A percentile compares a stretch with the other conserved stretches of the same genome.
Conservation (phyloP, 2,888 invertebrate species). For the Dynastes grantii region DNA sequence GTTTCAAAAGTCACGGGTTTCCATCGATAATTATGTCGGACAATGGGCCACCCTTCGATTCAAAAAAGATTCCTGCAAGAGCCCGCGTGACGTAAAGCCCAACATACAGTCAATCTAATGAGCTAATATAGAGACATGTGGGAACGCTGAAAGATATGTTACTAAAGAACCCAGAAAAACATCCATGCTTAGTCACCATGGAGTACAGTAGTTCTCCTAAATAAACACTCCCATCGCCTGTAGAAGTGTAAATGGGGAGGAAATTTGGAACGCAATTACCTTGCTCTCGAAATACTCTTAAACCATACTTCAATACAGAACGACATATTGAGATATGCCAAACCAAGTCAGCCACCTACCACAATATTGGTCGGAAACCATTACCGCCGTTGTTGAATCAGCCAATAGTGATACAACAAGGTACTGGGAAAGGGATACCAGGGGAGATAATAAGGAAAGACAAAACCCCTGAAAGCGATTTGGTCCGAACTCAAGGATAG, state of each 20-base stretch:
- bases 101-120: conserved; percentile 9
- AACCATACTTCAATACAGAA: neutral
- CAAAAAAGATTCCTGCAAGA: conserved; percentile 5
- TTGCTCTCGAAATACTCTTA: neutral
- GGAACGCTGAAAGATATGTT: neutral
- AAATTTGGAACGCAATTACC: neutral
- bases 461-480: neutral
- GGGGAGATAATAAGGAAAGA: neutral
- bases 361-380: neutral
- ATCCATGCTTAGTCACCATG: conserved; percentile 3
- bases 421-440: neutral
- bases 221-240: conserved; percentile 10
- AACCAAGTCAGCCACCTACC: neutral
- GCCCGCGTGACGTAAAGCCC: neutral
- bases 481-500: neutral
- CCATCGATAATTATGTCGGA: neutral
- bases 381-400: neutral
- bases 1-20: neutral
- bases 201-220: neutral
- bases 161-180: neutral
- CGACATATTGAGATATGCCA: neutral
- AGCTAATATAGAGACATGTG: neutral
- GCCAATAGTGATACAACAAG: neutral
- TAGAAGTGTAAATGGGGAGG: neutral
- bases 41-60: neutral